Evolutionary conservation across 2,888 invertebrate genomes (phyloP).

Genomic region (Bursaphelenchus okinawaensis): DNA sequence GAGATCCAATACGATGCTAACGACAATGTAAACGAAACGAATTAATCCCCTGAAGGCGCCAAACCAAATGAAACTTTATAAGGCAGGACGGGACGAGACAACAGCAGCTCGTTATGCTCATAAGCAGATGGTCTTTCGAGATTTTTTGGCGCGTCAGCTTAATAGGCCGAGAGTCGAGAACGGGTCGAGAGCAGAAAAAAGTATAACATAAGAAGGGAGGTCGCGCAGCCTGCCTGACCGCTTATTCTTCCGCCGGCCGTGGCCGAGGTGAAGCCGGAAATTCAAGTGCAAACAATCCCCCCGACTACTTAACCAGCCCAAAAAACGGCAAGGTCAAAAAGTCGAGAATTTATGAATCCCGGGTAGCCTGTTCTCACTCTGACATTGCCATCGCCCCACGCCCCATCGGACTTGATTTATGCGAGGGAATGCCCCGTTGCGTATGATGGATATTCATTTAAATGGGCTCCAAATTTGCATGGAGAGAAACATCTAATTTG

Average conservation of each 20-base stretch:
- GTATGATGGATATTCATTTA: background rate
- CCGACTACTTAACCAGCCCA: no score
- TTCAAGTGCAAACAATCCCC: background rate
- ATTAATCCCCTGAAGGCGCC: background rate
- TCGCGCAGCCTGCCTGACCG: background rate
- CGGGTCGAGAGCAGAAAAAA: background rate
- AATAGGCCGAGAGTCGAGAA: background rate
- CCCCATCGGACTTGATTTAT: background rate
- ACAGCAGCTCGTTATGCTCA: background rate
- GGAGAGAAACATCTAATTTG: no score
- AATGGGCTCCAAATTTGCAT: background rate
- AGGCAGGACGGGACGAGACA: background rate
- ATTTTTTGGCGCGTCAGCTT: background rate
- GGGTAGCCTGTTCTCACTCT: background rate
- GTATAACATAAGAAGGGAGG: background rate
- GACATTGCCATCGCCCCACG: background rate
- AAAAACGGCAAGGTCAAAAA: background rate
- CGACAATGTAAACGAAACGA: background rate
- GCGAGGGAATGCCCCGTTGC: background rate
- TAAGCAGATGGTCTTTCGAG: background rate
- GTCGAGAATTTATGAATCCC: background rate
- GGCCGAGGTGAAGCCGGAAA: background rate
- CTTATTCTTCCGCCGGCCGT: background rate
- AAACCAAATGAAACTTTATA: background rate
- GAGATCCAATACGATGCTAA: background rate